These are phyloP conservation scores for Melinaea marsaeus DNA, from an alignment of 2,888 invertebrate species.

Conservation along the genomic window DNA sequence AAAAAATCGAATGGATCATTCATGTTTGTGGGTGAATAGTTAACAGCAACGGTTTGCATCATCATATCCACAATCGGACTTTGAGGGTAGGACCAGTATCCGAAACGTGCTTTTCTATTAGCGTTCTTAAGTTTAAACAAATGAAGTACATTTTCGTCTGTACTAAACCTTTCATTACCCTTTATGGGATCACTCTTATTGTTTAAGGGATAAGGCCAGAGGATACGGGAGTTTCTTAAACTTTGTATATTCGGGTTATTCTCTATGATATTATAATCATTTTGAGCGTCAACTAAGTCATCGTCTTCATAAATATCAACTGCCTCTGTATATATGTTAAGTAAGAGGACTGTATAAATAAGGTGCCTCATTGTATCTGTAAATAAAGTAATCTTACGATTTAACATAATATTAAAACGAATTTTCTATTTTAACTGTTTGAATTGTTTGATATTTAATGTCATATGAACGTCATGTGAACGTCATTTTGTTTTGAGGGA, in stretches of 20 bases:
- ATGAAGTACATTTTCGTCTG: conserved; percentile 21
- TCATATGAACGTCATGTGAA: too few species aligned
- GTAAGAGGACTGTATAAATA: conserved; percentile 25
- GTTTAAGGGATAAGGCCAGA: conserved; percentile 55
- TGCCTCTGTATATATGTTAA: conserved; percentile 29
- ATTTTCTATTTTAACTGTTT: too few species aligned
- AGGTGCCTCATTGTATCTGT: conserved; percentile 48
- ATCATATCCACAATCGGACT: conserved; percentile 63
- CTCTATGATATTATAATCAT: conserved; percentile 35
- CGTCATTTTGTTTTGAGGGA: too few species aligned
- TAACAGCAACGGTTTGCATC: conserved; percentile 52
- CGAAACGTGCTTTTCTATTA: conserved; percentile 41
- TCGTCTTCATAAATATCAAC: conserved; percentile 41
- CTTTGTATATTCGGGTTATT: conserved; percentile 27
- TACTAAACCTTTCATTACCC: conserved; percentile 16
- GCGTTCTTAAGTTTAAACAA: conserved; percentile 24
- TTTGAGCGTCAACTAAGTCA: conserved; percentile 44
- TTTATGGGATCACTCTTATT: conserved; percentile 36
- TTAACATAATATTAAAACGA: too few species aligned
- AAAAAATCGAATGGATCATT: conserved; percentile 67
- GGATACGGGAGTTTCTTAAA: conserved; percentile 44
- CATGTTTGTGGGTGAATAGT: conserved; percentile 49
- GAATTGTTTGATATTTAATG: too few species aligned
- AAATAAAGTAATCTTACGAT: conserved; percentile 10
- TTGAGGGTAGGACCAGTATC: conserved; percentile 55